Base-by-base conservation (phyloP, 2,888 invertebrate species). In the Danaus chrysippus region DNA sequence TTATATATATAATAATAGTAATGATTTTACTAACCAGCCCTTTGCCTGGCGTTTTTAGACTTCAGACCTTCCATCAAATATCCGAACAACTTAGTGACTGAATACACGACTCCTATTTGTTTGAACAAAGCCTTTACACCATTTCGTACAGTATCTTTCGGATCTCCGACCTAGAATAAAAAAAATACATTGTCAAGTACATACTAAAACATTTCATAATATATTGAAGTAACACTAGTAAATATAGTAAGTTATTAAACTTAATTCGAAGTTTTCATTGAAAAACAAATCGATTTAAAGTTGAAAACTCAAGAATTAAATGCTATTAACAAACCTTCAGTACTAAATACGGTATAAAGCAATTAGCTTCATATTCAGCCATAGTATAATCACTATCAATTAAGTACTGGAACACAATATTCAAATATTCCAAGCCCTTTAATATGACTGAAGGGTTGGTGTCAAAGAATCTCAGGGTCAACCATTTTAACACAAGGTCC, bases 381-480 rank as follows among this genome's bases (percentile, higher is more conserved):
- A 99, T 93, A 49, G 95, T 95, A 81, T 98, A 98, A 66, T 95
- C 94, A 66, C 93, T 93, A 49, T 95, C 94, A 55, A 95, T 95
- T 42, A 98, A 92, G 78, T 94, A 92, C 67, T 93, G 93, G 84
- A 99, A 98, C 63, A 98, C 95, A 15, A 93, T 85, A 67, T 95
- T 94, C 11, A 99, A 90, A 84, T 98, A 99, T 80, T 99, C 99
- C 72, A 99, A 89, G n/a, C 96, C 97, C 90, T 97, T 98, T 73
- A 99, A 92, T 65, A 99, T 92, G 44, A 99, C 99, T 13, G 98
- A 98, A 10, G 99, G 99, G 91, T 99, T 99, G 23, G 99, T 99
- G 88, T 99, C 99, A 78, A 98, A 99, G 91, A 99, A 99, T 65
- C 99, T 92, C 55, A 99, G 88, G 0, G 99, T 98, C 72, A 98